Evolutionary conservation across 2,797 vertebrate genomes (phyloP).

Genomic region (Anguilla marmorata): DNA sequence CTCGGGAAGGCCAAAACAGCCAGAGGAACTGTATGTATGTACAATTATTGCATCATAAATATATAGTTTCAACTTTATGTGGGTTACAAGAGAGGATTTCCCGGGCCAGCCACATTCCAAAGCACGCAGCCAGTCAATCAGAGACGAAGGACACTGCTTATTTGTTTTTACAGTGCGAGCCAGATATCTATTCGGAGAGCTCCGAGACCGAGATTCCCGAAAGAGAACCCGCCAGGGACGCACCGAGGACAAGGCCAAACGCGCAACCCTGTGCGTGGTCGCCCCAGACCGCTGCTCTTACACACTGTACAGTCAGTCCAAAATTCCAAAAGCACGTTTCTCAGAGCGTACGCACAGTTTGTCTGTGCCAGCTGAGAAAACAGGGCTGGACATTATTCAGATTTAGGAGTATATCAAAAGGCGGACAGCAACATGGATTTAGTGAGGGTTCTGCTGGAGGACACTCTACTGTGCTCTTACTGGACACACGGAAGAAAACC

Average conservation of each 20-base stretch:
- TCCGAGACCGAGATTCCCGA: constrained; percentile 38
- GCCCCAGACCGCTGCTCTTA: constrained; percentile 13
- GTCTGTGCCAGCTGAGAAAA: constrained; percentile 56
- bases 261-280: constrained; percentile 35
- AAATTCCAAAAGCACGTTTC: neutral
- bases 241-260: constrained; percentile 45
- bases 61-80: neutral
- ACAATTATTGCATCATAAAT: too few species aligned
- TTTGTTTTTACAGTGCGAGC: constrained; percentile 64
- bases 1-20: too few species aligned
- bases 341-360: neutral
- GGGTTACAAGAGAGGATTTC: constrained; percentile 32
- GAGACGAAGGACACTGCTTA: constrained; percentile 47
- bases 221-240: constrained; percentile 43
- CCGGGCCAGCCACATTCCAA: constrained; percentile 57
- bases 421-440: neutral
- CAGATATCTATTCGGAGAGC: constrained; percentile 51
- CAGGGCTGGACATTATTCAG: constrained; percentile 20
- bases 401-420: neutral
- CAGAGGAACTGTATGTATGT: too few species aligned
- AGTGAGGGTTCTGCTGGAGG: neutral
- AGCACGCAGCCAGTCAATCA: constrained; percentile 50
- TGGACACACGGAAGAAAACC: neutral
- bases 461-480: neutral
- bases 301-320: neutral